Evolutionary conservation across 53 echinoderm and acorn worm genomes (phyloP).

Genomic region (Zoroaster sp.): DNA sequence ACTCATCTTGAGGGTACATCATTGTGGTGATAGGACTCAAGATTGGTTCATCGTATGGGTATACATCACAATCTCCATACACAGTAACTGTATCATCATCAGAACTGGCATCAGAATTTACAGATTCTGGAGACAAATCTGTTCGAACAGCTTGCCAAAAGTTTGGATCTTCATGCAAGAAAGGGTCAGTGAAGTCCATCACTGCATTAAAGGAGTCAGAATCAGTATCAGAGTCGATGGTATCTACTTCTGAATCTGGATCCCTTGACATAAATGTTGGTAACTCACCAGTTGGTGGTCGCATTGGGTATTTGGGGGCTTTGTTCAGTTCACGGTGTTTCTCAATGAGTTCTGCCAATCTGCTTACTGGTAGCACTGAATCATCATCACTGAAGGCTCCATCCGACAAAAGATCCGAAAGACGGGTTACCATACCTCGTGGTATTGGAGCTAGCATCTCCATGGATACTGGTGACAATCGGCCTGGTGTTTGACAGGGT

Average conservation of each 20-base stretch:
- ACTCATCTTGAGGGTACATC: slow-evolving; percentile 13
- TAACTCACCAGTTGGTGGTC: not conserved
- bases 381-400: slow-evolving; percentile 55
- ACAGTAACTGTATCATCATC: slow-evolving; percentile 71
- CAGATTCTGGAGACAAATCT: not conserved
- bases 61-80: slow-evolving; percentile 61
- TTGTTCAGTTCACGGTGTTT: slow-evolving; percentile 38
- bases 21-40: not conserved
- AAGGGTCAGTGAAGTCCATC: slow-evolving; percentile 71
- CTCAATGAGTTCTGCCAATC: slow-evolving; percentile 39
- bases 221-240: slow-evolving; percentile 71
- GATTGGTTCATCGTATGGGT: slow-evolving; percentile 30
- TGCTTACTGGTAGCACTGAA: slow-evolving; percentile 5
- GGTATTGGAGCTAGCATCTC: slow-evolving; percentile 51
- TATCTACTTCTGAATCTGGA: slow-evolving; percentile 62
- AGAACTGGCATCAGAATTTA: slow-evolving; percentile 55
- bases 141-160: slow-evolving; percentile 47
- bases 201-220: slow-evolving; percentile 74
- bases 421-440: slow-evolving; percentile 75
- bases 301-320: slow-evolving; percentile 9
- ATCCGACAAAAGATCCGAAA: slow-evolving; percentile 69
- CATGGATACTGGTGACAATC: slow-evolving; percentile 28
- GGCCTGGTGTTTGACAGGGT: slow-evolving; percentile 46
- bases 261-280: slow-evolving; percentile 1
- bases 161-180: slow-evolving; percentile 62